Percentiles rank a stretch among this genome's conserved stretches.
These are phyloP conservation scores for Sarotherodon lohbergeri DNA, from an alignment of 2,113 vertebrate genomes.

Conservation along the genomic window DNA sequence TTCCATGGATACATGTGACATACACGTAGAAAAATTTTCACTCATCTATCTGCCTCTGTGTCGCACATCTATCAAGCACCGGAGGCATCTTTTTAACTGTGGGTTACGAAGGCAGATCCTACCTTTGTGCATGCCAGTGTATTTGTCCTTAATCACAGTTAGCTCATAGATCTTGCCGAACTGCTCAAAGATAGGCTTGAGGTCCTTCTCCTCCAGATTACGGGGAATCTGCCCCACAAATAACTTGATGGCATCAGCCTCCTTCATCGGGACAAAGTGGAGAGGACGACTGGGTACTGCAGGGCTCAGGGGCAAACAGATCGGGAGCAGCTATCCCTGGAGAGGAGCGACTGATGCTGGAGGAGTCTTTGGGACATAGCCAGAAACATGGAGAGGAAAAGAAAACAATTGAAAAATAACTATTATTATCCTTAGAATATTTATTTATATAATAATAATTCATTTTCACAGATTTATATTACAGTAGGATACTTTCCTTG, in stretches of 20 bases:
- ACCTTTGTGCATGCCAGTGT: constrained; percentile 99
- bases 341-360: constrained; percentile 18
- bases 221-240: constrained; percentile 94
- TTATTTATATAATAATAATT: background rate
- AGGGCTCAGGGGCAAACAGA: constrained; percentile 27
- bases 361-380: constrained; percentile 10
- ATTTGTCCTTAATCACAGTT: constrained; percentile 96
- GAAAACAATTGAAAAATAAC: background rate
- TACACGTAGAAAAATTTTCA: constrained; percentile 8
- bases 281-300: constrained; percentile 46
- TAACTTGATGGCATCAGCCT: constrained; percentile 95
- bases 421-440: background rate
- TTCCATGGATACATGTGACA: constrained; percentile 62
- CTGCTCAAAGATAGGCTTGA: constrained; percentile 90
- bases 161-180: constrained; percentile 95
- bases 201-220: constrained; percentile 91
- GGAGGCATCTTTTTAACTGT: background rate
- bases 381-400: background rate
- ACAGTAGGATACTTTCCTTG: background rate
- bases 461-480: background rate
- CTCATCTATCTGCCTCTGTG: constrained; percentile 19
- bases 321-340: constrained; percentile 48
- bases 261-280: constrained; percentile 85
- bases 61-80: background rate
- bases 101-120: constrained; percentile 7